These are phyloP conservation scores for Orthosia gracilis DNA, from an alignment of 2,888 invertebrate species.

Conservation along the genomic window DNA sequence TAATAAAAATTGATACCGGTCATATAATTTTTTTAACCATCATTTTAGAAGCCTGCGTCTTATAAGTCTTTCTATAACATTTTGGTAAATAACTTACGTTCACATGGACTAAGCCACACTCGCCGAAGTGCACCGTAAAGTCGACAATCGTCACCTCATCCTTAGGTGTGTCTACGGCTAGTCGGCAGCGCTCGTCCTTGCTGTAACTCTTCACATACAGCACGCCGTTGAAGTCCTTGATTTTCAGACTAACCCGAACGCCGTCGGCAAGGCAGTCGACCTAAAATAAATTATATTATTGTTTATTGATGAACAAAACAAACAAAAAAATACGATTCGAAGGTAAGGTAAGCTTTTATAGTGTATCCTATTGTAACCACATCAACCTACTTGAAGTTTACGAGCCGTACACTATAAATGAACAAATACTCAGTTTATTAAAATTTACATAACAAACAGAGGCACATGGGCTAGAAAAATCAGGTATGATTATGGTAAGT, in stretches of 20 bases:
- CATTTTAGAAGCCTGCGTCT: not conserved
- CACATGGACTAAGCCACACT: slow-evolving; percentile 97
- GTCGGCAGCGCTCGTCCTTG: slow-evolving; percentile 97
- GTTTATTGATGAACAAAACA: not conserved
- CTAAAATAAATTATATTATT: slow-evolving; percentile 67
- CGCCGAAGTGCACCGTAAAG: slow-evolving; percentile 97
- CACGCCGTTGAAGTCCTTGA: slow-evolving; percentile 96
- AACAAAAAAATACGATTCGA: not conserved
- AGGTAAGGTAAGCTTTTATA: too few relatives aligned
- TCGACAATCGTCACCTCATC: slow-evolving; percentile 94
- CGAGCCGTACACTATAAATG: too few relatives aligned
- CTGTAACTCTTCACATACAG: slow-evolving; percentile 98
- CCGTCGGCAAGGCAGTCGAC: slow-evolving; percentile 98
- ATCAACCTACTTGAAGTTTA: too few relatives aligned
- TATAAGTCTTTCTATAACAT: not conserved
- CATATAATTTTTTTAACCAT: not conserved
- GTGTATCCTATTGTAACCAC: too few relatives aligned
- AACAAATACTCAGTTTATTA: not conserved
- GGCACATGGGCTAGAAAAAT: not conserved
- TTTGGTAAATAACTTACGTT: slow-evolving; percentile 92
- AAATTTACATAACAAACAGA: not conserved
- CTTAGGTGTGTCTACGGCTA: slow-evolving; percentile 94
- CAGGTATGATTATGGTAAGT: not conserved
- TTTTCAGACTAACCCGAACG: slow-evolving; percentile 96
- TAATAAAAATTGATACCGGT: not conserved